Evolutionary conservation across 2,113 vertebrate genomes (phyloP), one percentile per base, ranked within the genome.

Genomic region (Gallinago jamesoni): DNA sequence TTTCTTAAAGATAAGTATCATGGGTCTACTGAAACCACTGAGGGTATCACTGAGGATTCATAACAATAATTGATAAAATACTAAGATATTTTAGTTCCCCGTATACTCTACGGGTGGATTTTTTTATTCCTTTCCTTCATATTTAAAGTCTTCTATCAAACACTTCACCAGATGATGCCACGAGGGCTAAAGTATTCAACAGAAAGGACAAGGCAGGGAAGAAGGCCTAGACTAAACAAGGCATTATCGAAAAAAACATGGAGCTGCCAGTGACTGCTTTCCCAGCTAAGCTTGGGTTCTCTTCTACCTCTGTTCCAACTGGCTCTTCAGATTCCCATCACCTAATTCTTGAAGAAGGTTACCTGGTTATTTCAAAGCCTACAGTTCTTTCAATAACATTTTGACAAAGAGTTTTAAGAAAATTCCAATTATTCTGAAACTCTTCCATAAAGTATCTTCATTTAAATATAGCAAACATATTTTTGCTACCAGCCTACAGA

Each of bases 401-500:
- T 84, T 72, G 56, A 59, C 28, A 43, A 31, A 39, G 10, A 79
- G 27, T 64, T 76, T 47, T 53, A 77, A 84, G 68, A 78, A 83
- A 81, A 74, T 43, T 27, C 39, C 33, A 45, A 20, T 79, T 72
- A 56, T 57, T 81, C 41, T 47, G 8, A 80, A 84, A 83, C 10
- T 66, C 41, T 67, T 66, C 25, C n/a, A 59, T 80, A 15, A 80
- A 69, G 39, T 24, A 20, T 77, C 53, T 68, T 63, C 27, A 47
- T 82, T 88, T 90, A 96, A 95, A 93, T 90, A 89, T 78, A 92
- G 84, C 62, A 72, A 84, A 86, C 47, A 43, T 74, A 89, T 87
- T 94, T 90, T 93, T 92, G 60, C 73, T 81, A 83, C 63, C 73
- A 95, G 64, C 86, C 90, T 87, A 72, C 68, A 56, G 77, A 95